Percentiles rank a stretch among this genome's conserved stretches.
Evolutionary conservation across 2,113 vertebrate genomes (phyloP).

Genomic region (Saccopteryx bilineata): DNA sequence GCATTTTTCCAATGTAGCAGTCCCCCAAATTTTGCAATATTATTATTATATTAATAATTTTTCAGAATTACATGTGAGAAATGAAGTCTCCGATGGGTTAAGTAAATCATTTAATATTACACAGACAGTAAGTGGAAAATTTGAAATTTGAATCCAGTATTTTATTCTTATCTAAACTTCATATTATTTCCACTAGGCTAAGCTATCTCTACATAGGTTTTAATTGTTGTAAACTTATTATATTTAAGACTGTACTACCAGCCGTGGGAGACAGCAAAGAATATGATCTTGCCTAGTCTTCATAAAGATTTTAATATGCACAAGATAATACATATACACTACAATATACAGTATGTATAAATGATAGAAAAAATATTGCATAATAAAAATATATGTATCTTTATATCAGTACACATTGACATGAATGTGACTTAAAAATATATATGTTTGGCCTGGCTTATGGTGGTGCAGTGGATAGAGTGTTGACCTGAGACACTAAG

Average conservation of each 20-base stretch:
- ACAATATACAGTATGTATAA: neutral
- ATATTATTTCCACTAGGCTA: neutral
- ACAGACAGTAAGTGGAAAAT: neutral
- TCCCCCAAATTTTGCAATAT: neutral
- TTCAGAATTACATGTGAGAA: neutral
- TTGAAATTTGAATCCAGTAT: neutral
- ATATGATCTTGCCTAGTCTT: neutral
- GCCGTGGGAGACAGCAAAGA: neutral
- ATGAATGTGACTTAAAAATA: neutral
- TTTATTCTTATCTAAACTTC: neutral
- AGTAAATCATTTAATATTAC: neutral
- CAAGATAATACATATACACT: neutral
- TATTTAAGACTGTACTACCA: neutral
- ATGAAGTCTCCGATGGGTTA: neutral
- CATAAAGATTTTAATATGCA: neutral
- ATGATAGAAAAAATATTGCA: neutral
- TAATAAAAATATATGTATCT: neutral
- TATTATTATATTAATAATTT: neutral
- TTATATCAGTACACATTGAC: neutral
- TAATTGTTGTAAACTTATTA: neutral
- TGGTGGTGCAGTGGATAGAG: too few relatives aligned
- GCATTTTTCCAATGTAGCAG: neutral
- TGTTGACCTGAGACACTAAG: too few relatives aligned
- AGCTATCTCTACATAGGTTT: neutral
- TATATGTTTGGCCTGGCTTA: neutral